Conservation (phyloP, 2,888 invertebrate genomes). For the Aleiodes leptofemur region DNA sequence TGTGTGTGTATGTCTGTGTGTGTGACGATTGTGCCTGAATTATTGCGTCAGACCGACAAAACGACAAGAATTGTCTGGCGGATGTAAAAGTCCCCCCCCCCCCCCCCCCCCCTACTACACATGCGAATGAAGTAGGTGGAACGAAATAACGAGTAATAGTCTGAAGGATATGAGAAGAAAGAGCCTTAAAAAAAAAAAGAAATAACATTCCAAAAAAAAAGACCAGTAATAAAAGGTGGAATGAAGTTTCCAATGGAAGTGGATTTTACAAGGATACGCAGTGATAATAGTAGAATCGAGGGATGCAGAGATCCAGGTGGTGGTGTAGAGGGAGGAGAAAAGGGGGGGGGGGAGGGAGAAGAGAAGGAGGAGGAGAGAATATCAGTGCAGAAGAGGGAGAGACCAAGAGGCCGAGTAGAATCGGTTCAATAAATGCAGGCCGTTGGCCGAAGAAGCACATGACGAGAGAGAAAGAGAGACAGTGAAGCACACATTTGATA, state of each 20-base stretch:
- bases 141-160: slow-evolving; percentile 29
- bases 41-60: slow-evolving; percentile 17
- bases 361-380: too few relatives aligned
- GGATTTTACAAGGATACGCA: slow-evolving; percentile 12
- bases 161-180: slow-evolving; percentile 27
- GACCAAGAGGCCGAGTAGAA: slow-evolving; percentile 50
- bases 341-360: too few relatives aligned
- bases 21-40: neutral
- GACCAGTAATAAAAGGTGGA: neutral
- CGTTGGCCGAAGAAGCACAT: slow-evolving; percentile 53
- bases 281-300: slow-evolving; percentile 35
- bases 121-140: slow-evolving; percentile 1
- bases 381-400: slow-evolving; percentile 33
- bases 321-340: slow-evolving; percentile 15
- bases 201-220: slow-evolving; percentile 9
- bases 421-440: slow-evolving; percentile 66
- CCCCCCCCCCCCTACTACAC: too few relatives aligned
- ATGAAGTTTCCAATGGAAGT: slow-evolving; percentile 10
- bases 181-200: slow-evolving; percentile 17
- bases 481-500: neutral
- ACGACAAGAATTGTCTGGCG: slow-evolving; percentile 2
- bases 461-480: slow-evolving; percentile 33
- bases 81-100: slow-evolving; percentile 8
- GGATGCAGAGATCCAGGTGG: slow-evolving; percentile 42
- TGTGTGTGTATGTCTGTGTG: too few relatives aligned